These are phyloP conservation scores for Nemoura dubitans DNA, from an alignment of 2,888 invertebrate species.

Conservation along the genomic window DNA sequence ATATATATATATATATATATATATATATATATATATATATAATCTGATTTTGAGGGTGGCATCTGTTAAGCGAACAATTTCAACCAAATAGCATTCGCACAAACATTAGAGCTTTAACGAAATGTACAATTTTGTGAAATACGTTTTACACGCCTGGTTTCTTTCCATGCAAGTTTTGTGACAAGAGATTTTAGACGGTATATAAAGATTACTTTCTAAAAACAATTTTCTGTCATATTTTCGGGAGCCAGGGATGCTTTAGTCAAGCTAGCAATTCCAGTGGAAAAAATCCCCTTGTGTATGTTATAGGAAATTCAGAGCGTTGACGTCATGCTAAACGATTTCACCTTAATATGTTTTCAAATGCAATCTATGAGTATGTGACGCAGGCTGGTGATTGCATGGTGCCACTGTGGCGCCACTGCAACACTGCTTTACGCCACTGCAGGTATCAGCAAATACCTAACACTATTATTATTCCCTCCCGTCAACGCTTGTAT, in stretches of 20 bases:
- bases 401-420: background rate
- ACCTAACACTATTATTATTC: background rate
- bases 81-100: conserved; percentile 25
- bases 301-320: background rate
- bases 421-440: background rate
- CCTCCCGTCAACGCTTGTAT: background rate
- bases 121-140: background rate
- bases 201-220: background rate
- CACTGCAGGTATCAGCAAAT: background rate
- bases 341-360: background rate
- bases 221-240: background rate
- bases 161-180: background rate
- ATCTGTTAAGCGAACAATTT: conserved; percentile 32
- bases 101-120: conserved; percentile 8
- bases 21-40: too few relatives aligned
- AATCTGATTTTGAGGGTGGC: conserved; percentile 15
- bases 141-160: background rate
- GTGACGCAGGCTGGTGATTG: background rate
- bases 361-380: background rate
- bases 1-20: too few relatives aligned
- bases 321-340: background rate
- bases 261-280: background rate
- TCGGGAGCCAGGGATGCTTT: background rate
- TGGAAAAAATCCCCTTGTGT: background rate
- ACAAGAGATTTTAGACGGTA: background rate